Conservation (phyloP, 2,888 invertebrate species). For the Euplagia quadripunctaria region DNA sequence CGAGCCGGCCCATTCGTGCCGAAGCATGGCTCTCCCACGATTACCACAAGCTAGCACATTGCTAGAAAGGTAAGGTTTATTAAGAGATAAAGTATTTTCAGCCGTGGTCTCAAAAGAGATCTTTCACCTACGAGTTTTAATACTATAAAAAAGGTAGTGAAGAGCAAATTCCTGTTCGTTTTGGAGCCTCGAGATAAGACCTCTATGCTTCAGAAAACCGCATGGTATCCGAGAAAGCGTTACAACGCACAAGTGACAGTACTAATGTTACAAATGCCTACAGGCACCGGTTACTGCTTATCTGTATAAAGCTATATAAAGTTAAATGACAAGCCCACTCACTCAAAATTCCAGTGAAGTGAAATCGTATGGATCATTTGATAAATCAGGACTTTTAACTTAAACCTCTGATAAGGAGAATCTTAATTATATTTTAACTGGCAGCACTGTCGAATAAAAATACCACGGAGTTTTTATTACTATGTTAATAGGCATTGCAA, state of each 20-base stretch:
- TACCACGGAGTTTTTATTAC: slow-evolving; percentile 30
- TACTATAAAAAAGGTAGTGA: background rate
- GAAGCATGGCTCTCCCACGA: too few relatives aligned
- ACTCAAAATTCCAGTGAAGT: background rate
- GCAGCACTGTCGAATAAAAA: slow-evolving; percentile 25
- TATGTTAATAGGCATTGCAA: slow-evolving; percentile 20
- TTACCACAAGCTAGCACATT: too few relatives aligned
- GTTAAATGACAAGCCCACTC: background rate
- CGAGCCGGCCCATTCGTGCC: too few relatives aligned
- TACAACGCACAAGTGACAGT: background rate
- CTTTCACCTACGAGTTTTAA: background rate
- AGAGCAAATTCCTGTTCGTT: background rate
- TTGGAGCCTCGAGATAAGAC: background rate
- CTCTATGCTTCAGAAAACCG: background rate
- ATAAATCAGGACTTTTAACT: background rate
- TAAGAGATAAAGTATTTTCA: background rate
- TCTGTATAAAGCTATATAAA: background rate
- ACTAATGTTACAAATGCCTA: background rate
- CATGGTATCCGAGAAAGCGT: background rate
- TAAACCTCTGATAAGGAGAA: slow-evolving; percentile 12
- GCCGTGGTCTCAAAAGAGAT: background rate
- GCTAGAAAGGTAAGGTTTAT: too few relatives aligned
- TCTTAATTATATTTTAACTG: slow-evolving; percentile 25
- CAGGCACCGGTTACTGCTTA: background rate
- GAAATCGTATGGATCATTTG: background rate